These are phyloP conservation scores for Andrena flavipes DNA, from an alignment of 2,888 invertebrate genomes.

Conservation along the genomic window DNA sequence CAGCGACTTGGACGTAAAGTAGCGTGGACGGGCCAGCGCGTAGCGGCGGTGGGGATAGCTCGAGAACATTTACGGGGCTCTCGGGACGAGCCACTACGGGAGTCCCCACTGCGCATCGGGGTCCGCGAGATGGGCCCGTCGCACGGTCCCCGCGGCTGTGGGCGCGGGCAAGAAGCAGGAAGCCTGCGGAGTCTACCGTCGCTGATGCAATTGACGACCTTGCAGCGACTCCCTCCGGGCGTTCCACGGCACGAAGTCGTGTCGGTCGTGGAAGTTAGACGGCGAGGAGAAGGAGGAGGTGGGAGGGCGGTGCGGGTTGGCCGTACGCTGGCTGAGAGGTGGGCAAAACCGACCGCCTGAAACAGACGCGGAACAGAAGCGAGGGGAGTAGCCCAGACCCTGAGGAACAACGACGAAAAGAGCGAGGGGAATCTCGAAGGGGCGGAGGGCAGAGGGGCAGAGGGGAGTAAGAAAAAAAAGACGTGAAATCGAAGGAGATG, in stretches of 20 bases:
- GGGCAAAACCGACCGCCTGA: conserved; percentile 23
- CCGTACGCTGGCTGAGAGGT: conserved; percentile 18
- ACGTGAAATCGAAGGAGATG: too few species aligned
- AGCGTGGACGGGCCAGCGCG: too few species aligned
- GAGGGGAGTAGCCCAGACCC: background rate
- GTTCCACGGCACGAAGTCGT: conserved; percentile 71
- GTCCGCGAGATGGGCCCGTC: background rate
- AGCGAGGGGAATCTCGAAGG: background rate
- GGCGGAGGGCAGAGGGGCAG: background rate
- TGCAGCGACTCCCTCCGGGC: conserved; percentile 60
- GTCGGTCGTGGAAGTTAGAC: conserved; percentile 47
- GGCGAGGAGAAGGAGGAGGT: conserved; percentile 5
- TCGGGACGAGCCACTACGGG: background rate
- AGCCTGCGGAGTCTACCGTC: conserved; percentile 46
- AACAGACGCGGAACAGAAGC: background rate
- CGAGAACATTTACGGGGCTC: too few species aligned
- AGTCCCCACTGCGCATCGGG: background rate
- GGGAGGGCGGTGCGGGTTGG: conserved; percentile 18
- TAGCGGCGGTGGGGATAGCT: too few species aligned
- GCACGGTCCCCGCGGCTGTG: background rate
- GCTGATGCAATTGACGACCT: conserved; percentile 68
- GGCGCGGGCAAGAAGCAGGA: conserved; percentile 40
- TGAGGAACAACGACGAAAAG: background rate
- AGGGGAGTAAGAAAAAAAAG: background rate
- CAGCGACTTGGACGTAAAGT: too few species aligned